These are phyloP conservation scores for Dryomyza anilis DNA, from an alignment of 2,888 invertebrate species.

Conservation along the genomic window DNA sequence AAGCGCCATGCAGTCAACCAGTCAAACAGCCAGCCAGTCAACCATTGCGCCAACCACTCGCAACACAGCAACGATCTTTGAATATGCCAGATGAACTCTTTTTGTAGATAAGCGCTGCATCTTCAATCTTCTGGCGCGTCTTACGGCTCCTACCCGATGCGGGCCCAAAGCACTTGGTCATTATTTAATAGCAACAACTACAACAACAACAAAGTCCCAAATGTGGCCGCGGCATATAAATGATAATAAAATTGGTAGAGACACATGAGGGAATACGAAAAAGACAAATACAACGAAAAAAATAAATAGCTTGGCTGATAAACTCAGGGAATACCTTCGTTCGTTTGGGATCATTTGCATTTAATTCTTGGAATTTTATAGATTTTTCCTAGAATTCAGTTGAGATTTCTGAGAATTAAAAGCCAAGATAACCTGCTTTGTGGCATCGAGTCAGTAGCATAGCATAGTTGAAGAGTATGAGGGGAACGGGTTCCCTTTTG, in stretches of 20 bases:
- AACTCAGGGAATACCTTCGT: constrained; percentile 54
- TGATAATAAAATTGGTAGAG: constrained; percentile 40
- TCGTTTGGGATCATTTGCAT: constrained; percentile 34
- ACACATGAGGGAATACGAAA: too few species aligned
- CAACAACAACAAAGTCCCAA: neutral
- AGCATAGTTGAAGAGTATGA: neutral
- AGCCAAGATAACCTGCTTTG: constrained; percentile 29
- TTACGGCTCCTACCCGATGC: neutral
- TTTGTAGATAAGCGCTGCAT: constrained; percentile 54
- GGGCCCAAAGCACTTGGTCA: neutral
- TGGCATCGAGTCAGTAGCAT: neutral
- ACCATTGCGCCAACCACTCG: constrained; percentile 1
- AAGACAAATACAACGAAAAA: constrained; percentile 20
- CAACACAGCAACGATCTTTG: neutral
- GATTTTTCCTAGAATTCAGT: constrained; percentile 55
- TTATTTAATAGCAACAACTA: constrained; percentile 5
- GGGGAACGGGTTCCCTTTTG: neutral
- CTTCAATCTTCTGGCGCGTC: constrained; percentile 49
- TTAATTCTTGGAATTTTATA: constrained; percentile 57
- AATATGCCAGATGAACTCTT: constrained; percentile 35
- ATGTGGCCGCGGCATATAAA: constrained; percentile 1
- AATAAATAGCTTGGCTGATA: neutral
- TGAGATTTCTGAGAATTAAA: constrained; percentile 44
- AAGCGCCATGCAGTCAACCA: constrained; percentile 15
- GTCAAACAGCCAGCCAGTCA: neutral